Evolutionary conservation across 2,797 vertebrate genomes (phyloP).

Genomic region (Chiroxiphia lanceolata): DNA sequence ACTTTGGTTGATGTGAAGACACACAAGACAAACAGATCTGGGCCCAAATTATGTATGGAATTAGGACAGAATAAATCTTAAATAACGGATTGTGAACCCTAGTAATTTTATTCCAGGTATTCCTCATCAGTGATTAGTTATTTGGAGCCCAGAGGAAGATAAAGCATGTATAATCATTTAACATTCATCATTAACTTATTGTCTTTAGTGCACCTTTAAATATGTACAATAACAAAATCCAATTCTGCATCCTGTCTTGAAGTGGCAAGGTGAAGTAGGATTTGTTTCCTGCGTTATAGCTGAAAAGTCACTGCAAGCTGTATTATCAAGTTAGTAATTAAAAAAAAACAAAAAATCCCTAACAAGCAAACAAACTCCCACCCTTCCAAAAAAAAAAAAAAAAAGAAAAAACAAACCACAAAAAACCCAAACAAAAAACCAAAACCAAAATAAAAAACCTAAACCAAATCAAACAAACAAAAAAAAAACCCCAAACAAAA

Average conservation of each 20-base stretch:
- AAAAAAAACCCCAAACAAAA: neutral
- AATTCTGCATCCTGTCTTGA: neutral
- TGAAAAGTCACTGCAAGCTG: neutral
- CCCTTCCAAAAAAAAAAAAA: neutral
- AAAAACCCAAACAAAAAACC: neutral
- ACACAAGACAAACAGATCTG: neutral
- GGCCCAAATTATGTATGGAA: neutral
- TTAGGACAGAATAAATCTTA: neutral
- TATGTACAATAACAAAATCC: neutral
- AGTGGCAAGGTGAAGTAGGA: neutral
- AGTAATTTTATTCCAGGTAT: neutral
- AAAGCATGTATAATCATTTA: neutral
- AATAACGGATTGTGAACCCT: neutral
- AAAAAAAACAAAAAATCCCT: neutral
- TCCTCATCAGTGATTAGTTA: neutral
- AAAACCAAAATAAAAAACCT: neutral
- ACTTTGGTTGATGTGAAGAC: neutral
- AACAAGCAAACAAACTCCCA: neutral
- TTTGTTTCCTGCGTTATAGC: neutral
- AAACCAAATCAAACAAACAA: no score
- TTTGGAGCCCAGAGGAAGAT: neutral
- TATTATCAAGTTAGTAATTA: neutral
- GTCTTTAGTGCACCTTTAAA: neutral
- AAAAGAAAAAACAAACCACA: neutral
- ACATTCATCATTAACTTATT: neutral